Conservation (phyloP, 2,113 vertebrate species). For the Tinamus guttatus region DNA sequence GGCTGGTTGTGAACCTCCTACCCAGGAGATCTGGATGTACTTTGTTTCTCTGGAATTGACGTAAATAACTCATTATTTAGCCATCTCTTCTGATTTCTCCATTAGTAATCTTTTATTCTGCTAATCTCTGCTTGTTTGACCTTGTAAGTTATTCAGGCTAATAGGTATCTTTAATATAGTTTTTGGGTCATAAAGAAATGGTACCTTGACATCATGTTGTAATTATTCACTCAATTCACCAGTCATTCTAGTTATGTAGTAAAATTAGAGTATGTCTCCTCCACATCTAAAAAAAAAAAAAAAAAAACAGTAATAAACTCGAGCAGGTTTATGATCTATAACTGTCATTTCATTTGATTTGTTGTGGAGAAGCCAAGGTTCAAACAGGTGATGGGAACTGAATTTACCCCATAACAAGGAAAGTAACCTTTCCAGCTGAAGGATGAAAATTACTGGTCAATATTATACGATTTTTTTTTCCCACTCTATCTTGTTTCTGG, state of each 20-base stretch:
- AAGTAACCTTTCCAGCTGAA: neutral
- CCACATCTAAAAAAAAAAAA: neutral
- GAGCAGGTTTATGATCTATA: neutral
- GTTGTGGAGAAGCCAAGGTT: neutral
- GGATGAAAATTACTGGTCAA: neutral
- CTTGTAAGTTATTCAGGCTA: neutral
- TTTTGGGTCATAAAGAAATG: neutral
- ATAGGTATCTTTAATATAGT: neutral
- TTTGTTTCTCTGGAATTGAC: neutral
- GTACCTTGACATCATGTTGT: neutral
- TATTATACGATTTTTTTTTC: neutral
- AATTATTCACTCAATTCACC: neutral
- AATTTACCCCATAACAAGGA: neutral
- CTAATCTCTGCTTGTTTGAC: neutral
- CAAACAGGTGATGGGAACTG: neutral
- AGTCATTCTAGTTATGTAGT: neutral
- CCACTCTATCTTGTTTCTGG: neutral
- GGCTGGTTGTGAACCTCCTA: neutral
- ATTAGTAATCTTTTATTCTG: neutral
- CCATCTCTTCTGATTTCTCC: neutral
- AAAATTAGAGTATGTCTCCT: neutral
- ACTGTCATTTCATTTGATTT: neutral
- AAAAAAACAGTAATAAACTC: accelerated
- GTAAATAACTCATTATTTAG: too few relatives aligned
- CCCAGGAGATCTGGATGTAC: neutral